phyloP scores from a whole-genome alignment of 2,888 invertebrate genomes.

The Trissoscelio sp. region DNA sequence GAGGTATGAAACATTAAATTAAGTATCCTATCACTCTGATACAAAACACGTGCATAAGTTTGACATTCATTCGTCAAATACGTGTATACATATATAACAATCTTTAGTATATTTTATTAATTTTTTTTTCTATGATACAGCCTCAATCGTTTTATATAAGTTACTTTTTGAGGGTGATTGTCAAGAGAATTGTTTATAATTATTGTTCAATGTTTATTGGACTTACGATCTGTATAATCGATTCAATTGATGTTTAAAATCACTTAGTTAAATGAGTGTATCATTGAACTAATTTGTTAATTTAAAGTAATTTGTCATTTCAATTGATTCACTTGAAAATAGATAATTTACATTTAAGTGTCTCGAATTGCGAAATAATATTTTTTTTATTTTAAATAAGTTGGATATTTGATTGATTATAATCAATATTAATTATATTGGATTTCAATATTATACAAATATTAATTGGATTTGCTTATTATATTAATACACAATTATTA shows the following conservation, averaged over 20 bases:
- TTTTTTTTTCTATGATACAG: too few relatives aligned
- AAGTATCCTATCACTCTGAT: constrained; percentile 16
- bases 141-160: constrained; percentile 39
- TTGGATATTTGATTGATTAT: too few relatives aligned
- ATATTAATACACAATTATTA: too few relatives aligned
- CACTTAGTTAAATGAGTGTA: constrained; percentile 39
- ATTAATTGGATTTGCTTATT: too few relatives aligned
- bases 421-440: too few relatives aligned
- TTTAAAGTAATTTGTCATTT: constrained; percentile 50
- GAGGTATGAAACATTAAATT: constrained; percentile 31
- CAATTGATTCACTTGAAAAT: constrained; percentile 52
- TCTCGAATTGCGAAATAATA: constrained; percentile 10
- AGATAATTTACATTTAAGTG: constrained; percentile 36
- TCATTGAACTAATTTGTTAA: constrained; percentile 63
- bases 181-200: constrained; percentile 32
- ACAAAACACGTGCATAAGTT: constrained; percentile 31
- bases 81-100: too few relatives aligned
- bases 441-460: too few relatives aligned
- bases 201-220: constrained; percentile 36
- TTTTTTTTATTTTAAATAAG: neutral
- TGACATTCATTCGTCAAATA: neutral
- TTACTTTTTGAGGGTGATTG: constrained; percentile 27
- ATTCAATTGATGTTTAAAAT: constrained; percentile 39
- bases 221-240: constrained; percentile 26
- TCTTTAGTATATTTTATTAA: too few relatives aligned